phyloP scores from a whole-genome alignment of 2,113 vertebrate genomes.

The Crotophaga sulcirostris region DNA sequence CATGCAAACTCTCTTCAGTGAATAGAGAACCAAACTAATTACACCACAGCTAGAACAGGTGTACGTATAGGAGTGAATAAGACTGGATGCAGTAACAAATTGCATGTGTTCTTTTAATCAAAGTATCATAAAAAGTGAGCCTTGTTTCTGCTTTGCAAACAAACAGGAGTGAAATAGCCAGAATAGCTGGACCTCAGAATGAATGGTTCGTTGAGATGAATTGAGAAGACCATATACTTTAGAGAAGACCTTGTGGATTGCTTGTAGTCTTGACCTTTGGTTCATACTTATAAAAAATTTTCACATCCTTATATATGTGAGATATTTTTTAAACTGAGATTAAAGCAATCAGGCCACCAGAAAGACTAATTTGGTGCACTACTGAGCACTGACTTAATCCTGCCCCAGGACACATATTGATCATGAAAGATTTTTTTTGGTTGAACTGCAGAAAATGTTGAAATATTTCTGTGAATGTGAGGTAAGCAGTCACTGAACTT shows the following conservation, averaged over 20 bases:
- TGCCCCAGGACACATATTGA: not conserved
- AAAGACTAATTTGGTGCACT: not conserved
- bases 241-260: not conserved
- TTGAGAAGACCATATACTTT: not conserved
- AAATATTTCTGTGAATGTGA: not conserved
- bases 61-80: not conserved
- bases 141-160: not conserved
- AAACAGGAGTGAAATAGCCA: not conserved
- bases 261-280: not conserved
- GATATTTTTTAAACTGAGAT: not conserved
- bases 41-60: not conserved
- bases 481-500: conserved; percentile 1
- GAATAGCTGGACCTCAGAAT: not conserved
- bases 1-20: not conserved
- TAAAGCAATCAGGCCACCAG: not conserved
- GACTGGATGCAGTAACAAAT: not conserved
- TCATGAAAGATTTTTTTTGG: not conserved
- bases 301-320: not conserved
- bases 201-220: not conserved
- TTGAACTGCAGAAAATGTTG: not conserved
- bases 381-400: not conserved
- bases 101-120: not conserved
- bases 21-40: not conserved
- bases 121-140: not conserved
- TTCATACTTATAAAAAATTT: not conserved